Evolutionary conservation across 92 coral and sea anemone genomes (phyloP), one percentile per base, ranked within the genome.

Genomic region (Umimayanthus chanpuru): DNA sequence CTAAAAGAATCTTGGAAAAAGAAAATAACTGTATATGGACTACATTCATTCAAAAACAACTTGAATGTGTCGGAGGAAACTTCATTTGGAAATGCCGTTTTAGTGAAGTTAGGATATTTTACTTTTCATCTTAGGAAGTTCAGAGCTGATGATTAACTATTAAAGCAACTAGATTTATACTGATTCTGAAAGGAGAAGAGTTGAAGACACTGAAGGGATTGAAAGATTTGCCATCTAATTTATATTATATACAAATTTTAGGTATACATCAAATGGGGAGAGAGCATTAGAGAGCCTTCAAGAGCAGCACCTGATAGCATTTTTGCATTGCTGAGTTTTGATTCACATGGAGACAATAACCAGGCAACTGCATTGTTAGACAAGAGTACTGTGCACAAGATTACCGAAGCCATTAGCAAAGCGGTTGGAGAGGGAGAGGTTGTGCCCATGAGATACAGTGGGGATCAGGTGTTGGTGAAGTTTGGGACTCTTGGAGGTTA

Each of bases 251-350:
- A 16, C 40, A 73, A 30, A 2, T 36, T 36, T 26, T 83, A 95
- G 98, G 93, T 95, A 20, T 87, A 89, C 56, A 64, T 89, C 84
- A 88, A 91, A 49, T 95, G 98, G 98, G 98, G 98, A 16, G 65
- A 78, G 65, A 86, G 78, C 30, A 79, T 89, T 41, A 73, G 71
- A 16, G 93, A 78, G 16, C 23, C 88, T 84, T 49, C 76, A 66
- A 86, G 86, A 58, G 68, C 86, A n/a, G 73, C 26, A 23, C 70
- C 61, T 28, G 90, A 86, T 82, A 94, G 90, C 50, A 92, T 92
- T 32, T 89, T 90, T 77, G 93, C 96, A 16, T 64, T 95, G 30
- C 72, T 95, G 29, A 83, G 87, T 67, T 93, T 95, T 83, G 93
- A 89, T 61, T 71, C 20, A 9, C 78, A 73, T 83, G 87, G 29